Conservation (phyloP, 2,888 invertebrate genomes). For the Deilephila elpenor region DNA sequence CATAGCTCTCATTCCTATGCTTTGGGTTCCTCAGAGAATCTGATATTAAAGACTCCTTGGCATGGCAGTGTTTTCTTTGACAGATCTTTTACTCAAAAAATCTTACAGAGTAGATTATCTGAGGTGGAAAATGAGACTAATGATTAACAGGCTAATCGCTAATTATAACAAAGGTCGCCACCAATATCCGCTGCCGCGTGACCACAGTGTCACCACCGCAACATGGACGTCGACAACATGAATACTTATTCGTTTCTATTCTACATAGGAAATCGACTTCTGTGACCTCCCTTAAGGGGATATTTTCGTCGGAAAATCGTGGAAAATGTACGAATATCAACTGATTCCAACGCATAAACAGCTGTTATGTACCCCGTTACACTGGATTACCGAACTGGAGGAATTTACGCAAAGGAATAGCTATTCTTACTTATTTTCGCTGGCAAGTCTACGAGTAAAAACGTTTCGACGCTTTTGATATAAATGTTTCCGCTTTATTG, state of each 20-base stretch:
- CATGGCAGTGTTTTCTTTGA: no score
- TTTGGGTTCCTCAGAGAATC: no score
- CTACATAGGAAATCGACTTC: conserved; percentile 59
- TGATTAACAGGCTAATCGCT: no score
- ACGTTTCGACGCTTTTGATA: neutral
- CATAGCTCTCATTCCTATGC: no score
- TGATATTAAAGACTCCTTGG: no score
- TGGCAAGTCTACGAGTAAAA: neutral
- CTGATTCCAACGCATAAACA: conserved; percentile 10
- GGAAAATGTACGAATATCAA: conserved; percentile 28
- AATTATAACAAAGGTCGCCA: no score
- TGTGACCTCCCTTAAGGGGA: conserved; percentile 37
- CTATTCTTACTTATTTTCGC: neutral
- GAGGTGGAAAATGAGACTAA: no score
- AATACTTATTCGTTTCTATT: conserved; percentile 48
- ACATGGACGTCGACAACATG: conserved; percentile 43
- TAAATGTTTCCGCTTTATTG: conserved; percentile 1
- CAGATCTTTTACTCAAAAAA: no score
- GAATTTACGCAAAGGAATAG: conserved; percentile 1
- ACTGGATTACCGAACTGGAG: conserved; percentile 6
- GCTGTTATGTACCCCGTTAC: conserved; percentile 24
- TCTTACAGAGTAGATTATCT: no score
- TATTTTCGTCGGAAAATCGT: conserved; percentile 30
- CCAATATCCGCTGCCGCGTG: conserved; percentile 27
- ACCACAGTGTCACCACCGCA: conserved; percentile 2